phyloP scores from a whole-genome alignment of 2,888 invertebrate genomes.

The Xanthorhoe spadicearia region DNA sequence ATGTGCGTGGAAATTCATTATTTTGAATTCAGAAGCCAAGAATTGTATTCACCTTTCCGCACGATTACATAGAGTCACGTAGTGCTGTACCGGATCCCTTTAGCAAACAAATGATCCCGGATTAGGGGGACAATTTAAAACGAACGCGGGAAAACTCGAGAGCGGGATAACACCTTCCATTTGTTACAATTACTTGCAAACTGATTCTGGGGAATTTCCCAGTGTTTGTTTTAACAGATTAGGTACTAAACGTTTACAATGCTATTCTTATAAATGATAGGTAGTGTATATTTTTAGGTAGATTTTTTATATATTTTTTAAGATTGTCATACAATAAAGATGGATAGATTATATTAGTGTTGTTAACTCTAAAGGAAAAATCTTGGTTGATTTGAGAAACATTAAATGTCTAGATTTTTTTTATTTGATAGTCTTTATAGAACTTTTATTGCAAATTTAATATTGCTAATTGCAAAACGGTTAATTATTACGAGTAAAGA shows the following conservation, averaged over 20 bases:
- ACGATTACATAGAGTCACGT: slow-evolving; percentile 67
- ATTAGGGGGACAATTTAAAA: slow-evolving; percentile 74
- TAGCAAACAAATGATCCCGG: slow-evolving; percentile 76
- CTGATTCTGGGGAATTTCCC: slow-evolving; percentile 46
- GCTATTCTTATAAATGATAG: too few relatives aligned
- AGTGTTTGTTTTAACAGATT: slow-evolving; percentile 44
- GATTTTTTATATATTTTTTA: too few relatives aligned
- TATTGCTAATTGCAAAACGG: slow-evolving; percentile 10
- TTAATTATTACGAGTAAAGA: slow-evolving; percentile 12
- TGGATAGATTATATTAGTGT: too few relatives aligned
- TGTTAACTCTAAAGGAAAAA: too few relatives aligned
- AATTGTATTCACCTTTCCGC: slow-evolving; percentile 23
- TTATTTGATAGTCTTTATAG: background rate
- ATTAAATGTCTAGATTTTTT: too few relatives aligned
- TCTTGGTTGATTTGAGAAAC: too few relatives aligned
- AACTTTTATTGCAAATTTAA: slow-evolving; percentile 3
- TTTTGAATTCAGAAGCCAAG: slow-evolving; percentile 1
- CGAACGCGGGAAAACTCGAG: slow-evolving; percentile 63
- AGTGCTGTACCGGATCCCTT: slow-evolving; percentile 66
- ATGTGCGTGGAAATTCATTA: background rate
- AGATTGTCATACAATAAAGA: too few relatives aligned
- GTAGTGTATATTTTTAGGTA: too few relatives aligned
- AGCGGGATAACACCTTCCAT: slow-evolving; percentile 62
- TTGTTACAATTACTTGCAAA: slow-evolving; percentile 73
- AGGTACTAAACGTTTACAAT: slow-evolving; percentile 2